A percentile compares a stretch with the other conserved stretches of the same genome.
Conservation (phyloP, 2,113 vertebrate species). For the Leucoraja erinaceus region DNA sequence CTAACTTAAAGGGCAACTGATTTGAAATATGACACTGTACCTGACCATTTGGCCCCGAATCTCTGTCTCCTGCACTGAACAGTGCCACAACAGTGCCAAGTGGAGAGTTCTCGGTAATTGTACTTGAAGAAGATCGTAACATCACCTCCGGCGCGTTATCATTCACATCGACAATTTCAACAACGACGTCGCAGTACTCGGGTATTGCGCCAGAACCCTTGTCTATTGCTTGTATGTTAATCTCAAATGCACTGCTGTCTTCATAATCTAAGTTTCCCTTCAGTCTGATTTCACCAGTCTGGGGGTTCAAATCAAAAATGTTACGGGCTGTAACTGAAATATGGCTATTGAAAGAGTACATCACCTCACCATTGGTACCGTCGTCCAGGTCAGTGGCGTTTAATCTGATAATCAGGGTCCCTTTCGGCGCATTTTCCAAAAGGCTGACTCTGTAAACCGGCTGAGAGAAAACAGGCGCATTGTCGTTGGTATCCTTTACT, state of each 20-base stretch:
- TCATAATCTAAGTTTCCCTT: constrained; percentile 64
- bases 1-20: constrained; percentile 38
- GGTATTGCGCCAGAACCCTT: constrained; percentile 56
- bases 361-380: constrained; percentile 64
- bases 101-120: constrained; percentile 60
- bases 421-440: constrained; percentile 51
- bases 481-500: constrained; percentile 62
- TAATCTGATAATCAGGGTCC: constrained; percentile 52
- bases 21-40: constrained; percentile 36
- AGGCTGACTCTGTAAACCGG: constrained; percentile 57
- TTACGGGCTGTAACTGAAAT: constrained; percentile 54
- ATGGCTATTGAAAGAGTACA: constrained; percentile 65
- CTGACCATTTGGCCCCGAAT: constrained; percentile 35
- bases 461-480: constrained; percentile 60
- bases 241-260: constrained; percentile 55
- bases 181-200: constrained; percentile 63
- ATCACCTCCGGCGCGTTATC: constrained; percentile 64
- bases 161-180: constrained; percentile 64
- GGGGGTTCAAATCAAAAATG: constrained; percentile 55
- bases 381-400: constrained; percentile 63
- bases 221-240: constrained; percentile 67
- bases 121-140: constrained; percentile 62
- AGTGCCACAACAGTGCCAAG: constrained; percentile 60
- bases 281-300: constrained; percentile 57
- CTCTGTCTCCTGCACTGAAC: constrained; percentile 57